Base-by-base conservation (phyloP, 2,888 invertebrate species). In the Bellardia bayeri region DNA sequence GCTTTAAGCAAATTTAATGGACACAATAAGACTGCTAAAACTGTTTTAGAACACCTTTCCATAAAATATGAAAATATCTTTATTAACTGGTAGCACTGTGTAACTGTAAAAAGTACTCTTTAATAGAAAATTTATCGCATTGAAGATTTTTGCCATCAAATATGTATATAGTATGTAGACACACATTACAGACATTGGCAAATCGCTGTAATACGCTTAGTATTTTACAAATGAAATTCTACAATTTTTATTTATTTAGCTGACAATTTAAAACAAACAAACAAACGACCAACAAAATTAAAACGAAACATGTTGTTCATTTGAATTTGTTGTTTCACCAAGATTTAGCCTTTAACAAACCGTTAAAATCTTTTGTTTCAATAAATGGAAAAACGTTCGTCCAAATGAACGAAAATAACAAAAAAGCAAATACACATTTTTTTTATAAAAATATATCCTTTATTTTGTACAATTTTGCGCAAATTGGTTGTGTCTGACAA, bases 401-500 rank as follows among this genome's bases (percentile, higher is more conserved):
- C 56, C 16, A 79, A 79, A 84, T 72, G 58, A 72, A 66, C 14
- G 66, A 63, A 68, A 40, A 69, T 11, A 68, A 23, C 23, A 61
- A 66, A 49, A 45, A 42, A 14, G 30, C 14, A 13, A 66, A 78
- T 9, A 58, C 33, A 23, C 30, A 61, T 49, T 45, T 30, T 42
- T 64, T 78, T 72, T 30, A 58, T 45, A 75, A 81, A 23, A 54
- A 81, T 66, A 16, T 49, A 72, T 33, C 74, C 69, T 80, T 83
- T 76, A 83, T 68, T 87, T 80, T 76, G 76, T 72, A 72, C 80
- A 68, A 81, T 81, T 81, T 84, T 76, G 66, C 76, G 66, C 64
- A 84, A 87, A 87, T 87, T 87, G 87, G 72, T 87, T 84, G 83
- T 87, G 87, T 83, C 84, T 87, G 83, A 81, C 76, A 87, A 87